Conservation (phyloP, 2,888 invertebrate genomes). For the Luffia ferchaultella region DNA sequence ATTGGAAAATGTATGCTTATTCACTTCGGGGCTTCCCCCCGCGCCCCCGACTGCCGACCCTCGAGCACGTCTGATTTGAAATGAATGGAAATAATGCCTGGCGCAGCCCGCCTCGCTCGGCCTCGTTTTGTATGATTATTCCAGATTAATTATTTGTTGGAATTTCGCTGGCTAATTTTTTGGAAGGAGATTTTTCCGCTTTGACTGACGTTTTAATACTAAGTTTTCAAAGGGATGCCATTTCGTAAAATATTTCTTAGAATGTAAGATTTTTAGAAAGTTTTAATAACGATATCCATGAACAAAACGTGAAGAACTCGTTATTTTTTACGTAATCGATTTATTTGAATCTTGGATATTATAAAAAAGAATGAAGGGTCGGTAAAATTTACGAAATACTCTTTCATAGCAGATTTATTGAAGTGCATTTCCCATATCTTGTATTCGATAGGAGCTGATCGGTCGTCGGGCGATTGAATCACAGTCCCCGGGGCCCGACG, state of each 20-base stretch:
- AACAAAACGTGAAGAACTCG: not conserved
- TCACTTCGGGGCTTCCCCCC: conserved; percentile 47
- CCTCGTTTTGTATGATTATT: conserved; percentile 67
- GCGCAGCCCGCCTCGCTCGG: conserved; percentile 45
- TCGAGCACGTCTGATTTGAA: conserved; percentile 61
- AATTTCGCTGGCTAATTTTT: conserved; percentile 63
- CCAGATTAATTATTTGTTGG: conserved; percentile 66
- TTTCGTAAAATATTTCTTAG: conserved; percentile 6
- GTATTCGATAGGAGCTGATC: conserved; percentile 17
- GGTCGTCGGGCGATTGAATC: conserved; percentile 40
- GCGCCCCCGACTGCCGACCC: conserved; percentile 24
- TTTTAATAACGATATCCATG: not conserved
- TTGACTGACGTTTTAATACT: conserved; percentile 63
- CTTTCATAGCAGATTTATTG: conserved; percentile 27
- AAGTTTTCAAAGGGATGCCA: conserved; percentile 37
- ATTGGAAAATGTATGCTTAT: conserved; percentile 67
- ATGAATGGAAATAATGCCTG: conserved; percentile 65
- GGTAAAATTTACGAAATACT: conserved; percentile 8
- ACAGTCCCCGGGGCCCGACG: conserved; percentile 26
- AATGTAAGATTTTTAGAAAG: not conserved
- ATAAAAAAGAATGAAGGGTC: conserved; percentile 4
- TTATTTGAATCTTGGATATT: conserved; percentile 1
- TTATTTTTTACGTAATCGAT: not conserved
- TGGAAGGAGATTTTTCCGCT: conserved; percentile 61
- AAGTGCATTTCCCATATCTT: conserved; percentile 31